These are phyloP conservation scores for Brachyopa scutellaris DNA, from an alignment of 2,888 invertebrate genomes.

Conservation along the genomic window DNA sequence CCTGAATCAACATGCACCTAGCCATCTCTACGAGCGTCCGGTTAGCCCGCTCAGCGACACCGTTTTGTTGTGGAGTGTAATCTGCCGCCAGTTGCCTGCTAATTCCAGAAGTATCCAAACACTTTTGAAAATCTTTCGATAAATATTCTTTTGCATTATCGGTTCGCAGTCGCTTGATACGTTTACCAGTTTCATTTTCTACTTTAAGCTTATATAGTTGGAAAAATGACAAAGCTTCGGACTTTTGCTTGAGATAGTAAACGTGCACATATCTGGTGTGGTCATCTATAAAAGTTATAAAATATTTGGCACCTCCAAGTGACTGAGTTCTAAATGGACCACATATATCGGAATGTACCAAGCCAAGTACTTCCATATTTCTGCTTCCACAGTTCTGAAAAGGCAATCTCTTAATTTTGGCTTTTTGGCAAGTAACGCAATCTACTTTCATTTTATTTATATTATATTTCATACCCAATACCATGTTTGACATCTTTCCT, in stretches of 20 bases:
- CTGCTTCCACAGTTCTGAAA: constrained; percentile 16
- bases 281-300: constrained; percentile 26
- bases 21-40: constrained; percentile 73
- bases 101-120: constrained; percentile 70
- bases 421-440: constrained; percentile 30
- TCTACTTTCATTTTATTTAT: constrained; percentile 21
- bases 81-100: constrained; percentile 64
- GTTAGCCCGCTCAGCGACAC: constrained; percentile 73
- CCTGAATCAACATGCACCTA: constrained; percentile 73
- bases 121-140: constrained; percentile 47
- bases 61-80: constrained; percentile 73
- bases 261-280: constrained; percentile 33
- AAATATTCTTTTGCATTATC: constrained; percentile 74
- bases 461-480: constrained; percentile 18
- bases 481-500: too few species aligned
- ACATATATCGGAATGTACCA: constrained; percentile 26
- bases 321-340: constrained; percentile 5
- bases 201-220: constrained; percentile 67
- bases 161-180: constrained; percentile 64
- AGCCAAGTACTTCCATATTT: background rate
- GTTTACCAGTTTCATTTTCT: constrained; percentile 38
- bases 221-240: constrained; percentile 53
- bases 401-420: constrained; percentile 21
- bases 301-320: constrained; percentile 20
- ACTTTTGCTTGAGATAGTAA: constrained; percentile 54